A percentile compares a stretch with the other conserved stretches of the same genome.
Conservation (phyloP, 2,797 vertebrate species). For the Sebastes goodei region DNA sequence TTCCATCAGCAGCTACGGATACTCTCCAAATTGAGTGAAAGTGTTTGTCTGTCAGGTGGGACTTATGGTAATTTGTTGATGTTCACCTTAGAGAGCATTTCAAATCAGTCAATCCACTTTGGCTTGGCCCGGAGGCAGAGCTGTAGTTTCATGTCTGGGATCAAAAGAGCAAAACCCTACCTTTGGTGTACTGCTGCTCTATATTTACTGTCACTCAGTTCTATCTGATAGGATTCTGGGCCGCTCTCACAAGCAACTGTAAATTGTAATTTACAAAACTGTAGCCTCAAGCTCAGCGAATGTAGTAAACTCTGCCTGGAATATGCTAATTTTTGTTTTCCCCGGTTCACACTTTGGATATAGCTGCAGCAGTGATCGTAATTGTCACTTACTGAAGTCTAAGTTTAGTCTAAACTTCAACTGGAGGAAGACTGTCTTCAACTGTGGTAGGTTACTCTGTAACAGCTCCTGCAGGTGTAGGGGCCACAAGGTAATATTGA, state of each 20-base stretch:
- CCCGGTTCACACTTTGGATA: not conserved
- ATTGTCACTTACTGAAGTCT: not conserved
- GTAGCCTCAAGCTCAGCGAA: not conserved
- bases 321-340: not conserved
- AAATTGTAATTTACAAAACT: not conserved
- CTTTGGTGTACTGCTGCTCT: not conserved
- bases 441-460: not conserved
- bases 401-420: not conserved
- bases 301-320: not conserved
- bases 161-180: slow-evolving; percentile 41
- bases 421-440: not conserved
- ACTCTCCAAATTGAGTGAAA: slow-evolving; percentile 19
- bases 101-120: slow-evolving; percentile 37
- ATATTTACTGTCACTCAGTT: slow-evolving; percentile 23
- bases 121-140: slow-evolving; percentile 28
- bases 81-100: slow-evolving; percentile 27
- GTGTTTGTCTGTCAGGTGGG: slow-evolving; percentile 41
- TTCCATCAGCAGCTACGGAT: slow-evolving; percentile 11
- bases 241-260: not conserved
- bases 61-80: slow-evolving; percentile 40
- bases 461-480: not conserved
- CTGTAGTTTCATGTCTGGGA: slow-evolving; percentile 27
- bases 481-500: not conserved
- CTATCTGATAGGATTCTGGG: not conserved
- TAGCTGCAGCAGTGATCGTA: not conserved